Conservation (phyloP, 2,888 invertebrate species). For the Synanthedon myopaeformis region DNA sequence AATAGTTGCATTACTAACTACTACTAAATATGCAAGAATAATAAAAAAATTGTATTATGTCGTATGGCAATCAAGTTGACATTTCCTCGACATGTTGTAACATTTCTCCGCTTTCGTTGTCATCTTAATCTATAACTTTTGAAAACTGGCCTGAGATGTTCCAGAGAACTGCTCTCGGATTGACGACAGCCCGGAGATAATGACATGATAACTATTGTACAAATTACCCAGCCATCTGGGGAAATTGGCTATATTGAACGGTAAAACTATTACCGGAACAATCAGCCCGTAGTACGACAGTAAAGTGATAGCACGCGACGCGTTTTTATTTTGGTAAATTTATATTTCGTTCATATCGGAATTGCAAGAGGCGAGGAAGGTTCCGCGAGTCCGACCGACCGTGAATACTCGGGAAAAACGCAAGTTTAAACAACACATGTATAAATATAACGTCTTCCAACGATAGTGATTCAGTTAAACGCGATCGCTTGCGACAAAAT, state of each 20-base stretch:
- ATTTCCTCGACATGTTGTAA: conserved; percentile 1
- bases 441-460: conserved; percentile 59
- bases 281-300: conserved; percentile 35
- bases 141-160: conserved; percentile 9
- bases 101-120: conserved; percentile 9
- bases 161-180: conserved; percentile 23
- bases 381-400: conserved; percentile 45
- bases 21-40: too few species aligned
- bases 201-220: conserved; percentile 28
- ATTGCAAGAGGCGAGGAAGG: conserved; percentile 30
- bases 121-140: conserved; percentile 4
- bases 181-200: conserved; percentile 29
- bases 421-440: conserved; percentile 59
- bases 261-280: conserved; percentile 44
- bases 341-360: conserved; percentile 47
- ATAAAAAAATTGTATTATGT: not conserved
- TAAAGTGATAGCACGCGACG: conserved; percentile 20
- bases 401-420: conserved; percentile 59
- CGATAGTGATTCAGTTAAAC: conserved; percentile 62
- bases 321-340: conserved; percentile 40
- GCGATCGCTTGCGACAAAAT: conserved; percentile 64
- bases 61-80: conserved; percentile 4
- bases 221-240: conserved; percentile 41
- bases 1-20: too few species aligned
- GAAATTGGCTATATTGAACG: conserved; percentile 22